Evolutionary conservation across 2,113 vertebrate genomes (phyloP).

Genomic region (Ibidorhyncha struthersii): DNA sequence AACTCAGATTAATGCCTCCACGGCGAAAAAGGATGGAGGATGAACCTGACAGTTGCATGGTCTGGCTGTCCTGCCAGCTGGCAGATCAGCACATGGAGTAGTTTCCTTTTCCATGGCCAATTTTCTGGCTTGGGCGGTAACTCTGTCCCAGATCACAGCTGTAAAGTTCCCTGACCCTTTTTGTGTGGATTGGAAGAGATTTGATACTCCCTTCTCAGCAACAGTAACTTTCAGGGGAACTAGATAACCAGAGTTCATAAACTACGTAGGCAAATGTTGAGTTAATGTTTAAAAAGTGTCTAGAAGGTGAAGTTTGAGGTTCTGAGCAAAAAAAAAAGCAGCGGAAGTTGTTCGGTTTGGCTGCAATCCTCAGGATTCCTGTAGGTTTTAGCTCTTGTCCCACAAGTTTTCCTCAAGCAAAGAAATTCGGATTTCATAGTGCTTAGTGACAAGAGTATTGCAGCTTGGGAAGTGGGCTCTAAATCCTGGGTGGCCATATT

Average conservation of each 20-base stretch:
- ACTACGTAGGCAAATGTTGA: neutral
- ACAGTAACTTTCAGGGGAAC: neutral
- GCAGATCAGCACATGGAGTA: neutral
- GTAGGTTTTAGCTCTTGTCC: neutral
- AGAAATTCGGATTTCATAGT: neutral
- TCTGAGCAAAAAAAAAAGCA: neutral
- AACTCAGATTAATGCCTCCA: neutral
- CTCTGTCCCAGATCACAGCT: neutral
- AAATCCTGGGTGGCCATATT: neutral
- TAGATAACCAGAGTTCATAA: neutral
- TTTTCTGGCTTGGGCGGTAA: neutral
- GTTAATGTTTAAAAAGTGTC: neutral
- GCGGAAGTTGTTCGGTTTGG: neutral
- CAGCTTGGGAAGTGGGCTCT: neutral
- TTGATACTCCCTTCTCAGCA: neutral
- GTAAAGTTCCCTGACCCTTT: neutral
- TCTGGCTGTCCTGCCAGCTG: neutral
- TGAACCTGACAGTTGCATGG: accelerated
- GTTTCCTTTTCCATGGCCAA: neutral
- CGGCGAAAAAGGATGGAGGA: neutral
- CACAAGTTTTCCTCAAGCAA: neutral
- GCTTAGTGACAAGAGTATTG: neutral
- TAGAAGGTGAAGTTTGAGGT: neutral
- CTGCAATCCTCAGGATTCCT: neutral
- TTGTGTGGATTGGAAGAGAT: neutral